phyloP scores from a whole-genome alignment of 2,797 vertebrate genomes.

The Pseudochaenichthys georgianus region DNA sequence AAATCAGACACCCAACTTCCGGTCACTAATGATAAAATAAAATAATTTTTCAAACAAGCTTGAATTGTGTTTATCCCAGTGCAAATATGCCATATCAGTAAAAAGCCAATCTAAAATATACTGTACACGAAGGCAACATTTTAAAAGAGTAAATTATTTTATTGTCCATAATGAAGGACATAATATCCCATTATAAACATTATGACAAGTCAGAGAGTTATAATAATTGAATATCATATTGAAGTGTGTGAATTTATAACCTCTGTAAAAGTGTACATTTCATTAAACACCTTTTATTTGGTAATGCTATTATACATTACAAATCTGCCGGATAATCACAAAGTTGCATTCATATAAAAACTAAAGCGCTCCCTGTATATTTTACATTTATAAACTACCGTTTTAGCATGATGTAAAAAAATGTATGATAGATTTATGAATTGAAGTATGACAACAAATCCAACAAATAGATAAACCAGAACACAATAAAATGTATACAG shows the following conservation, averaged over 20 bases:
- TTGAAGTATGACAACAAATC: not conserved
- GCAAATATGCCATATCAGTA: not conserved
- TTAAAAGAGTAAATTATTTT: too few species aligned
- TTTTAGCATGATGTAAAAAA: too few species aligned
- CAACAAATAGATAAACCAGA: not conserved
- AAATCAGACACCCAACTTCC: slow-evolving; percentile 36
- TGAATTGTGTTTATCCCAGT: too few species aligned
- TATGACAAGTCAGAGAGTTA: not conserved
- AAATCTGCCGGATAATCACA: not conserved
- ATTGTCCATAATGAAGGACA: not conserved
- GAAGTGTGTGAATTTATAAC: too few species aligned
- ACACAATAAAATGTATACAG: not conserved
- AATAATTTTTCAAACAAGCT: not conserved
- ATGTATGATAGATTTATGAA: not conserved
- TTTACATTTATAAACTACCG: not conserved
- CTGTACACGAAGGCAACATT: too few species aligned
- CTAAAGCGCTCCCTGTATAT: not conserved
- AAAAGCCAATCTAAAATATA: not conserved
- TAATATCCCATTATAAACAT: not conserved
- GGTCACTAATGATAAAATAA: slow-evolving; percentile 27
- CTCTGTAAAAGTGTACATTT: too few species aligned
- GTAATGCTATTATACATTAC: not conserved
- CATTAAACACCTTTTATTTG: too few species aligned
- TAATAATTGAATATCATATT: not conserved
- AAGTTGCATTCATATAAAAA: not conserved